These are phyloP conservation scores for Idaea dimidiata DNA, from an alignment of 2,888 invertebrate species.

Conservation along the genomic window DNA sequence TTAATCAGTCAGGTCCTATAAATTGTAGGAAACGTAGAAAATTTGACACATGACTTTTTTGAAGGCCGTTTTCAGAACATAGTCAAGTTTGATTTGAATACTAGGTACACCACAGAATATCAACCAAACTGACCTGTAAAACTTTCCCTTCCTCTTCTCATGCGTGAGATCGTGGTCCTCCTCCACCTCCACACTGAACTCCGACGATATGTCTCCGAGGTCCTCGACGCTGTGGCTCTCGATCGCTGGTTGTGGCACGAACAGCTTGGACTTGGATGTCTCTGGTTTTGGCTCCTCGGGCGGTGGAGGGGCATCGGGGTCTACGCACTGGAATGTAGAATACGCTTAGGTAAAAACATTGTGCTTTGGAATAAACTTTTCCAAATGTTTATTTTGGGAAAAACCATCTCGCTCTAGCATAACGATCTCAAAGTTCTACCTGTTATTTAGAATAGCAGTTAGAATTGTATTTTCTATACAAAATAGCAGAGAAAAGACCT, in stretches of 20 bases:
- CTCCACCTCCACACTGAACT: constrained; percentile 75
- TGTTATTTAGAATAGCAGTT: too few species aligned
- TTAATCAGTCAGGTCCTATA: too few species aligned
- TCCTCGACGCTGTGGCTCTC: constrained; percentile 74
- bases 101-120: not conserved
- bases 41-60: too few species aligned
- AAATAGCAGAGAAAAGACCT: too few species aligned
- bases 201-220: constrained; percentile 73
- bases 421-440: too few species aligned
- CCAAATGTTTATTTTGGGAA: too few species aligned
- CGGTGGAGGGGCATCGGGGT: constrained; percentile 65
- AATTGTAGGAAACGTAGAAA: too few species aligned
- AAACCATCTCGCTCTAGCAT: too few species aligned
- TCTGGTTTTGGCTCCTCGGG: constrained; percentile 61
- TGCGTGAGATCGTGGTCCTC: constrained; percentile 62
- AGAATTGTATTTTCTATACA: too few species aligned
- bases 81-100: too few species aligned
- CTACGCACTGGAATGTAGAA: constrained; percentile 55
- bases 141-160: constrained; percentile 70
- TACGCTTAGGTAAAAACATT: not conserved
- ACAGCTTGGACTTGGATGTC: constrained; percentile 61
- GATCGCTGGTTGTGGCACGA: constrained; percentile 54
- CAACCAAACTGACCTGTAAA: constrained; percentile 58
- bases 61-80: too few species aligned
- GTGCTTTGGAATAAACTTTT: too few species aligned